Evolutionary conservation across 2,113 vertebrate species (phyloP), one percentile per base, ranked within the genome.

Genomic region (Oxyura jamaicensis): DNA sequence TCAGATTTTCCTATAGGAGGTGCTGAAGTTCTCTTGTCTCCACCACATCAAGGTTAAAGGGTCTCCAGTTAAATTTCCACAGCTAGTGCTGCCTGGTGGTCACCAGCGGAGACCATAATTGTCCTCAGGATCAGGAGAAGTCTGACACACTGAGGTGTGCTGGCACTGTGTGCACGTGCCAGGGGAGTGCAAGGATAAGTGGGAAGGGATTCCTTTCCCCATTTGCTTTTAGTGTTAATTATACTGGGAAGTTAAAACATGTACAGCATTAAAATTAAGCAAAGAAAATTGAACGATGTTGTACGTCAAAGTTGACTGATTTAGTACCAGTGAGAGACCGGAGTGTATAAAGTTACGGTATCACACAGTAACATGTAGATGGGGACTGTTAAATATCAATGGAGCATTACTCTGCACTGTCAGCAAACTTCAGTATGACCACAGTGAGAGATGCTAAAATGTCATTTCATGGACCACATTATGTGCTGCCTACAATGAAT

Each of bases 381-480:
- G 92, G 91, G 62, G 90, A 53, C 95, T 97, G 97, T 97, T 97
- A 97, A 97, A 96, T 96, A 89, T 95, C 97, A 98, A 36, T 89
- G 93, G 94, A 97, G 96, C 95, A 96, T 98, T 94, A 83, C 95
- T 91, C 81, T 97, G 97, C 87, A n/a, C 84, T 16, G 48, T 98
- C 97, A 98, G 97, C 97, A 96, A 75, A 95, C 90, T 91, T 97
- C 10, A 53, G 46, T 88, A 36, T 93, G 92, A 91, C 96, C 95
- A 83, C 39, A 95, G 90, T 52, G 78, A 97, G 89, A 77, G 95
- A 97, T 92, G 95, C 95, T 93, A 93, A 96, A 96, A 92, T 97
- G 97, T 95, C 96, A 97, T 97, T 98, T 98, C 97, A 97, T 96
- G 96, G 96, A 94, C 88, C 84, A 88, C 75, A 26, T 97, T 98